Percentiles rank a stretch among this genome's conserved stretches.
phyloP scores from a whole-genome alignment of 1,140 invertebrate genomes.

The Bombyx mandarina region DNA sequence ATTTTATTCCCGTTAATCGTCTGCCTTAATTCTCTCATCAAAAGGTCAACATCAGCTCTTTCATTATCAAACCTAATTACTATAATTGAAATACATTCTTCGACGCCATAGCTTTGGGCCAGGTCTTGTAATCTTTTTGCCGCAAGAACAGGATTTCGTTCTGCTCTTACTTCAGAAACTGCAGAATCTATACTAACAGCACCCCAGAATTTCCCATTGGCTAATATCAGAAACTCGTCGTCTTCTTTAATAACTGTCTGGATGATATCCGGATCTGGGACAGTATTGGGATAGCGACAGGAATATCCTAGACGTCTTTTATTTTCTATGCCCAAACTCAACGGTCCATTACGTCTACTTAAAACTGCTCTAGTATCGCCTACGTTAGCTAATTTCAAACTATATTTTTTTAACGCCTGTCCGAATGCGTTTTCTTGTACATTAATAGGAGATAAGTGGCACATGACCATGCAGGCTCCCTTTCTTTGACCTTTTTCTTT shows the following conservation, averaged over 20 bases:
- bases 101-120: constrained; percentile 85
- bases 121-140: constrained; percentile 86
- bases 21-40: constrained; percentile 83
- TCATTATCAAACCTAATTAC: constrained; percentile 79
- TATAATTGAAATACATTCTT: constrained; percentile 85
- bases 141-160: constrained; percentile 82
- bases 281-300: constrained; percentile 74
- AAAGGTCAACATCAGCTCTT: constrained; percentile 77
- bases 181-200: constrained; percentile 82
- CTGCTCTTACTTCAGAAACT: constrained; percentile 80
- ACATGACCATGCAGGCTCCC: constrained; percentile 79
- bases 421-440: constrained; percentile 65
- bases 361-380: constrained; percentile 81
- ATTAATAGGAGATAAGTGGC: constrained; percentile 77
- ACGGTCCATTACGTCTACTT: constrained; percentile 75
- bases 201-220: constrained; percentile 84
- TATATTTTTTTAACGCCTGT: constrained; percentile 68
- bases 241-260: constrained; percentile 83
- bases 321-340: constrained; percentile 71
- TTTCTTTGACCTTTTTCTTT: constrained; percentile 80
- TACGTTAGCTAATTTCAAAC: constrained; percentile 79
- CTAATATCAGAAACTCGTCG: constrained; percentile 86
- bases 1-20: constrained; percentile 73
- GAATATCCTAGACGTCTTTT: constrained; percentile 76
- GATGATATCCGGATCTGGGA: constrained; percentile 82